Evolutionary conservation across 1,140 invertebrate genomes (phyloP).

Genomic region (Drosophila lowei): DNA sequence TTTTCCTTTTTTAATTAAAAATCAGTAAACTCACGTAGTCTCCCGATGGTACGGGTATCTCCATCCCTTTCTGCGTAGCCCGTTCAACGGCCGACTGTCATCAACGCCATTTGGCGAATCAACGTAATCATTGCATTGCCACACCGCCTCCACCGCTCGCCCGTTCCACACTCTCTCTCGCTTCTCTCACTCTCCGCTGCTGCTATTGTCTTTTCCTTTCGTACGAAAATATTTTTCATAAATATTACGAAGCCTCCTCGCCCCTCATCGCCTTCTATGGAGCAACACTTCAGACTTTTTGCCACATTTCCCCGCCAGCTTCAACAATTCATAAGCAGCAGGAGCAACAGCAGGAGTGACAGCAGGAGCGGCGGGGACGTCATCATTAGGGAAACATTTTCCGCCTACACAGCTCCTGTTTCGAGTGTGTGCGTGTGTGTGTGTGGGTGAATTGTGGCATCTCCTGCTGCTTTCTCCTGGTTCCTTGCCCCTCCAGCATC

Average conservation of each 20-base stretch:
- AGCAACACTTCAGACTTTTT: constrained; percentile 72
- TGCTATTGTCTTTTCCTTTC: constrained; percentile 14
- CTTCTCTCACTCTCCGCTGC: neutral
- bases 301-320: constrained; percentile 69
- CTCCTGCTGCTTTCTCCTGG: constrained; percentile 59
- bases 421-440: constrained; percentile 11
- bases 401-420: constrained; percentile 58
- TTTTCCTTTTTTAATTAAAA: constrained; percentile 77
- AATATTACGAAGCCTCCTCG: constrained; percentile 57
- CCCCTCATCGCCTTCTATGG: neutral
- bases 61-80: constrained; percentile 5
- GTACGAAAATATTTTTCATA: constrained; percentile 67
- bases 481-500: constrained; percentile 14
- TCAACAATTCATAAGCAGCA: constrained; percentile 57
- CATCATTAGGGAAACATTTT: constrained; percentile 74
- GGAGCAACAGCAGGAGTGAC: neutral
- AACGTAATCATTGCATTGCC: constrained; percentile 73
- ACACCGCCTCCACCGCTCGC: neutral
- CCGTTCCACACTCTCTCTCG: neutral
- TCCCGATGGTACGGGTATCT: neutral
- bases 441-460: constrained; percentile 45
- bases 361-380: constrained; percentile 36
- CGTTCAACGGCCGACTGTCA: constrained; percentile 55
- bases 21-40: constrained; percentile 64
- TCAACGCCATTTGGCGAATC: constrained; percentile 79